These are phyloP conservation scores for Zosterops japonicus DNA, from an alignment of 2,113 vertebrate species.

Conservation along the genomic window DNA sequence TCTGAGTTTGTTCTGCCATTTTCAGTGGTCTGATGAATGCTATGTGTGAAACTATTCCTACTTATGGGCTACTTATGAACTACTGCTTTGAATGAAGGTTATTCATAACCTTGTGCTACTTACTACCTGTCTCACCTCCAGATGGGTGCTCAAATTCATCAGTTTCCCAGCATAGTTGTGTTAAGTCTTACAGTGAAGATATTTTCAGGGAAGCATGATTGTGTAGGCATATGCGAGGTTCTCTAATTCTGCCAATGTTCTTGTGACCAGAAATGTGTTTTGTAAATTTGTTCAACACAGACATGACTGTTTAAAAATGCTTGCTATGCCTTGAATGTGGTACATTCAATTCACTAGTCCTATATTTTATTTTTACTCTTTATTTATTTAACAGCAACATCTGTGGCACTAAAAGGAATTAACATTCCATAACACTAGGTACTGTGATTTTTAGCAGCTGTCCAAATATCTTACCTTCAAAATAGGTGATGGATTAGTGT, in stretches of 20 bases:
- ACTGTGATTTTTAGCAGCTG: not conserved
- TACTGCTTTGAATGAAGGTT: not conserved
- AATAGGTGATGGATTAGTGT: not conserved
- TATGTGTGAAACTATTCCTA: not conserved
- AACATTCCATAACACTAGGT: not conserved
- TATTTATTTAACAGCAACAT: not conserved
- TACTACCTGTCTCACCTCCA: not conserved
- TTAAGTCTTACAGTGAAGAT: not conserved
- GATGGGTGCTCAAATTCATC: not conserved
- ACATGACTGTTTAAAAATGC: not conserved
- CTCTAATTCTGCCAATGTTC: not conserved
- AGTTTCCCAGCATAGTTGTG: not conserved
- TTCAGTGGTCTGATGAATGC: not conserved
- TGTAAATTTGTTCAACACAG: not conserved
- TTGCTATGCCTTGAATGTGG: not conserved
- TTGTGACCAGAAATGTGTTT: not conserved
- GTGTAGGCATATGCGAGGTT: not conserved
- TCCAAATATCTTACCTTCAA: not conserved
- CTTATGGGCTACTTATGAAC: not conserved
- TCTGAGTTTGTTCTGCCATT: not conserved
- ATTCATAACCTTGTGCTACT: not conserved
- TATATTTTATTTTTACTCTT: not conserved
- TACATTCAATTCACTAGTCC: not conserved
- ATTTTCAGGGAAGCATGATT: not conserved
- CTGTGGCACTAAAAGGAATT: not conserved